Base-by-base conservation (phyloP, 92 coral and sea anemone genomes). In the Palythoa grandis region DNA sequence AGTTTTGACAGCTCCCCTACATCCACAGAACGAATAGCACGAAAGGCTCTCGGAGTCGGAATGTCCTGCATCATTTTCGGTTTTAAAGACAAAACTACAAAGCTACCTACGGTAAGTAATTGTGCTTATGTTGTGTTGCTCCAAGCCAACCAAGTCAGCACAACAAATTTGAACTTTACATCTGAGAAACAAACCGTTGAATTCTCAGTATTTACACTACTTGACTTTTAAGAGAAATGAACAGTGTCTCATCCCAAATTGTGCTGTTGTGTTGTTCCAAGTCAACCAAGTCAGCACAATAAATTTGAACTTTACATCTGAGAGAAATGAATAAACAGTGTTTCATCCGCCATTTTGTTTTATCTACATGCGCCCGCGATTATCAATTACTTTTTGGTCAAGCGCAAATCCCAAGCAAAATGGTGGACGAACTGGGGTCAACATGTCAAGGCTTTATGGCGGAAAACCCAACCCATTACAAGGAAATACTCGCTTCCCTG, bases 1-100 rank as follows among this genome's bases (percentile, higher is more conserved):
- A 96, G 79, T 16, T 72, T 72, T 39, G 94, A 87, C 15, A 96
- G 92, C 83, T 94, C 93, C 10, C 84, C 89, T 23, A 93, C 95
- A 68, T 98, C 89, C 4, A 91, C 96, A 38, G 98, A 89, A 40
- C 96, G 98, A 72, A 94, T 93, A 25, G 94, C 92, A 38, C 89
- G 91, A 78, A 96, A 96, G 40, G 94, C 98, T 77, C 88, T 89
- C 9, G 94, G 91, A 12, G 93, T 92, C 10, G 98, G 98, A 57
- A 83, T 91, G 60, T 91, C 92, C 63, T 87, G 85, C 58, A 86
- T 58, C 79, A 90, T 88, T 86, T 86, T 92, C 65, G 3, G 11
- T 63, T 35, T 63, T 2, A 63, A 63, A 63, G 7, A 10, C 25
- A 4, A 19, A 19, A 7, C 3, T 10, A n/a, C 35, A 63, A 23